phyloP scores from a whole-genome alignment of 2,888 invertebrate species.

The Calliscelio sp. region DNA sequence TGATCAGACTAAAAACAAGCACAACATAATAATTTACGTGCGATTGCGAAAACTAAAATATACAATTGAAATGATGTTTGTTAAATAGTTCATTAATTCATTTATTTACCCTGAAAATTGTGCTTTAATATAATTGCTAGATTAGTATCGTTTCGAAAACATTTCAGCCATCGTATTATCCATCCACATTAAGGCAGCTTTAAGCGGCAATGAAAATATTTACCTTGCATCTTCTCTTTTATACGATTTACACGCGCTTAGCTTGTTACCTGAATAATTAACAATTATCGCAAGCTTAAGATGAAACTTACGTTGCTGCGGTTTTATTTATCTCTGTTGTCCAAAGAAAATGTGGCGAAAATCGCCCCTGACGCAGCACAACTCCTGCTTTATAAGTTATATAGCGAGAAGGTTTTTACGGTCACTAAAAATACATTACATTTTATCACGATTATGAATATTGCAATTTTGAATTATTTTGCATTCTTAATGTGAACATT shows the following conservation, averaged over 20 bases:
- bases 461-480: conserved; percentile 23
- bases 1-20: neutral
- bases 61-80: conserved; percentile 25
- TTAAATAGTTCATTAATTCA: conserved; percentile 23
- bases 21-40: conserved; percentile 1
- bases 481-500: neutral
- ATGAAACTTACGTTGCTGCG: conserved; percentile 13
- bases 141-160: conserved; percentile 44
- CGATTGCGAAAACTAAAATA: neutral
- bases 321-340: conserved; percentile 7
- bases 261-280: conserved; percentile 35
- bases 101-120: conserved; percentile 9
- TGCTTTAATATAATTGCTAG: conserved; percentile 20
- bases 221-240: conserved; percentile 39
- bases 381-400: conserved; percentile 9
- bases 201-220: conserved; percentile 41
- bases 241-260: conserved; percentile 16
- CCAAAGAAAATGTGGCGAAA: conserved; percentile 27
- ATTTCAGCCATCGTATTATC: conserved; percentile 35
- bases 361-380: neutral
- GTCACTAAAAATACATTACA: conserved; percentile 34
- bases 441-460: conserved; percentile 10
- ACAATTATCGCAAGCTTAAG: conserved; percentile 47
- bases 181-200: conserved; percentile 24
- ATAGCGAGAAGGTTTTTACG: neutral